A percentile compares a stretch with the other conserved stretches of the same genome.
Conservation (phyloP, 1,140 invertebrate species). For the Trichomalopsis sarcophagae region DNA sequence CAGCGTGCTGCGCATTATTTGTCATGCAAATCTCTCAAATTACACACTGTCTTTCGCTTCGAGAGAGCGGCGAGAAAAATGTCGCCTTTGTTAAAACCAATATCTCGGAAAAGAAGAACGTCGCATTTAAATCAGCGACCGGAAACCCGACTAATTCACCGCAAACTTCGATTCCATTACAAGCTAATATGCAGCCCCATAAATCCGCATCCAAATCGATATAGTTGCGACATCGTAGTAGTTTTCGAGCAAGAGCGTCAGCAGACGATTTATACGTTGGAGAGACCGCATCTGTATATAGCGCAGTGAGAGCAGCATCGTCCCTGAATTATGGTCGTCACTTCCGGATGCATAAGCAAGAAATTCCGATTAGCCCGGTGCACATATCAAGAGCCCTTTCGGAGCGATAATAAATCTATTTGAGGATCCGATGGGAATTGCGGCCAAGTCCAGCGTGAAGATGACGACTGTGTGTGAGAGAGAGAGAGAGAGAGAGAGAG, state of each 20-base stretch:
- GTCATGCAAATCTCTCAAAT: no score
- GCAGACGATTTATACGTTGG: background rate
- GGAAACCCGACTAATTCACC: no score
- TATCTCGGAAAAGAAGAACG: no score
- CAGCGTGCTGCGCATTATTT: no score
- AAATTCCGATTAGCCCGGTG: constrained; percentile 8
- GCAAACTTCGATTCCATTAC: no score
- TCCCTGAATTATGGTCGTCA: constrained; percentile 14
- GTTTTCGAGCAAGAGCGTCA: background rate
- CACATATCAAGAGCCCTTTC: background rate
- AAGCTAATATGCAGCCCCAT: no score
- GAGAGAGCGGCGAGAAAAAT: no score
- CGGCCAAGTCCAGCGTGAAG: background rate
- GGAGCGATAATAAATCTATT: constrained; percentile 27
- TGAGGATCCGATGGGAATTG: constrained; percentile 1
- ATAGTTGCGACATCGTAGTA: background rate
- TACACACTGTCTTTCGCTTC: no score
- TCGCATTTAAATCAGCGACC: no score
- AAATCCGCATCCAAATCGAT: no score
- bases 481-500: background rate
- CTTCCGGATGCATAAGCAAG: constrained; percentile 17
- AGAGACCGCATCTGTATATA: background rate
- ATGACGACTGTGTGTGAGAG: background rate
- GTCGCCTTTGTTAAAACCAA: no score
- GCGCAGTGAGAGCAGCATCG: background rate